These are phyloP conservation scores for Dioctria rufipes DNA, from an alignment of 2,888 invertebrate species.

Conservation along the genomic window DNA sequence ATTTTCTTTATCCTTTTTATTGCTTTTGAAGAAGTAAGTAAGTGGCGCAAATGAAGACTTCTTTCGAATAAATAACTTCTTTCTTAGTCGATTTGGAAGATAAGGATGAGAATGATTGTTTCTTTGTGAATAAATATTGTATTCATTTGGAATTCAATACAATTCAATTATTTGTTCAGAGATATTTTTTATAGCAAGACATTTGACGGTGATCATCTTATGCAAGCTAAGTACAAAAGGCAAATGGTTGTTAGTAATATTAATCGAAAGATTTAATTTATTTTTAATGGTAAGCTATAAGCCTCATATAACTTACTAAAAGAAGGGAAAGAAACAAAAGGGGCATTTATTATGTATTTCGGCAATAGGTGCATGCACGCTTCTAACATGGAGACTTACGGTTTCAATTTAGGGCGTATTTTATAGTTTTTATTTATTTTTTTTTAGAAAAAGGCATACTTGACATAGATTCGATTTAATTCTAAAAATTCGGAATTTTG, in stretches of 20 bases:
- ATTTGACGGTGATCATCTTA: too few relatives aligned
- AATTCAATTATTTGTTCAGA: not conserved
- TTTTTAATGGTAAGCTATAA: not conserved
- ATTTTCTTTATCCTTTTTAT: constrained; percentile 34
- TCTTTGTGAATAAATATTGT: constrained; percentile 15
- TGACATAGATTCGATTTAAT: too few relatives aligned
- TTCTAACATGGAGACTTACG: too few relatives aligned
- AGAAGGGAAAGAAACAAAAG: too few relatives aligned
- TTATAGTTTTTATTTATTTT: too few relatives aligned
- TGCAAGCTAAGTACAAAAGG: not conserved
- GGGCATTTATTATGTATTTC: too few relatives aligned
- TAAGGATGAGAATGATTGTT: constrained; percentile 25
- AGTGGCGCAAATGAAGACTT: not conserved
- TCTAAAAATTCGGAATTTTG: too few relatives aligned
- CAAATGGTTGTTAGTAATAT: not conserved
- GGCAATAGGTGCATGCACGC: too few relatives aligned
- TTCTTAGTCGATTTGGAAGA: constrained; percentile 26
- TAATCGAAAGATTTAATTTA: not conserved
- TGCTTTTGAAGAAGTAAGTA: constrained; percentile 1
- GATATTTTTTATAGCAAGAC: too few relatives aligned
- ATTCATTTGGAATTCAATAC: constrained; percentile 5
- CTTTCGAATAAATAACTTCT: constrained; percentile 28
- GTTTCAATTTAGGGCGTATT: too few relatives aligned
- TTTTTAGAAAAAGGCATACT: too few relatives aligned
- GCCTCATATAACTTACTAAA: not conserved